A percentile compares a stretch with the other conserved stretches of the same genome.
Conservation (phyloP, 2,113 vertebrate species). For the Eudyptes chrysolophus region DNA sequence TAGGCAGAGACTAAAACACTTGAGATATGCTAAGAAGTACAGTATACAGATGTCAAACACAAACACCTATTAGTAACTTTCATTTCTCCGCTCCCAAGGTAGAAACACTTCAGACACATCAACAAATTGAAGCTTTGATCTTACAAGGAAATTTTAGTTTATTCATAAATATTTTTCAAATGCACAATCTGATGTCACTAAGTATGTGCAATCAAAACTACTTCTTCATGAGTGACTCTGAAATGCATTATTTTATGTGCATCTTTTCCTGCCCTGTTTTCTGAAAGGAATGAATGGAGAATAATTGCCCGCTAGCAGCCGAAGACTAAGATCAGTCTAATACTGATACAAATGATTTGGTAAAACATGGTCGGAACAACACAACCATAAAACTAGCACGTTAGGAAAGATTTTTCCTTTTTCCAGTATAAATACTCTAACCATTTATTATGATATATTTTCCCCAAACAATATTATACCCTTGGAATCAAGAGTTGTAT, state of each 20-base stretch:
- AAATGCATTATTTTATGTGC: neutral
- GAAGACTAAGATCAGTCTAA: neutral
- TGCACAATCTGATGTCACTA: neutral
- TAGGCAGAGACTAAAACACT: conserved; percentile 74
- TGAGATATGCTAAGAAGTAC: conserved; percentile 78
- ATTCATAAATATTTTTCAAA: conserved; percentile 50
- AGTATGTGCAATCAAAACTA: neutral
- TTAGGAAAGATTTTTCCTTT: neutral
- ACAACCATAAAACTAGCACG: neutral
- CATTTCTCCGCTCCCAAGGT: conserved; percentile 51
- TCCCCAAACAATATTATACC: neutral
- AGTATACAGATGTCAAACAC: conserved; percentile 76
- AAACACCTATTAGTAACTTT: conserved; percentile 75
- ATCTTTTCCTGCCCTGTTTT: neutral
- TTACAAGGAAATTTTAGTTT: conserved; percentile 38
- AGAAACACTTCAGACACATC: neutral
- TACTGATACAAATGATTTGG: neutral
- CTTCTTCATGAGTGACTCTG: neutral
- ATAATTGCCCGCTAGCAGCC: neutral
- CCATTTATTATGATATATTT: neutral
- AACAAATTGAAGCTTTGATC: conserved; percentile 48
- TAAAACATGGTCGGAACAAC: neutral
- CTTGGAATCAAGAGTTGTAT: neutral
- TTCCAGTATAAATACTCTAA: neutral
- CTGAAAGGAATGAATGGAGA: neutral